These are phyloP conservation scores for Phyto melanocephala DNA, from an alignment of 2,888 invertebrate genomes.

Conservation along the genomic window DNA sequence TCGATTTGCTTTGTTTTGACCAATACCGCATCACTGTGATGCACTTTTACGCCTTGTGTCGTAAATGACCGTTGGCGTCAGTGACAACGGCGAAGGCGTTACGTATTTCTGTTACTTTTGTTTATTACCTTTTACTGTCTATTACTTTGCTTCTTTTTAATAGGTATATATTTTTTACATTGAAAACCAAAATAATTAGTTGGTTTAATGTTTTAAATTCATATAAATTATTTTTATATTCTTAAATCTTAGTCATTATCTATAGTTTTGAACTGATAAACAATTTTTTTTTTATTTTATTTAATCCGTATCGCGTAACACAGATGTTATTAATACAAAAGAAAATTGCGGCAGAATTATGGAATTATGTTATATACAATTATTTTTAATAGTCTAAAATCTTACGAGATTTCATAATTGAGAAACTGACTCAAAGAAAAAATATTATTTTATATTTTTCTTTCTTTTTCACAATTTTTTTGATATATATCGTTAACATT, in stretches of 20 bases:
- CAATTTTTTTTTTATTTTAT: too few relatives aligned
- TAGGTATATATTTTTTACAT: constrained; percentile 28
- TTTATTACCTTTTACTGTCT: constrained; percentile 9
- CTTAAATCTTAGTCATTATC: too few relatives aligned
- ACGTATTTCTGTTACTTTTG: constrained; percentile 39
- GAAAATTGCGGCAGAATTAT: too few relatives aligned
- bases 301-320: too few relatives aligned
- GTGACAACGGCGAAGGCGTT: constrained; percentile 61
- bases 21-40: constrained; percentile 63
- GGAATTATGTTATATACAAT: too few relatives aligned
- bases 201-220: constrained; percentile 39
- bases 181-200: constrained; percentile 46
- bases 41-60: constrained; percentile 50
- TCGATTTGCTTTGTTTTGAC: constrained; percentile 47
- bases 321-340: too few relatives aligned
- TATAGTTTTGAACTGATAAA: too few relatives aligned
- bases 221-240: constrained; percentile 2
- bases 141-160: neutral
- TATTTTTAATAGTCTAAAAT: constrained; percentile 32
- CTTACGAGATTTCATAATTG: constrained; percentile 8
- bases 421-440: too few relatives aligned
- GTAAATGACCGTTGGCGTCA: constrained; percentile 56
- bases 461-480: too few relatives aligned
- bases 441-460: too few relatives aligned
- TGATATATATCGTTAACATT: too few relatives aligned